Evolutionary conservation across 1,140 invertebrate species (phyloP).

Genomic region (Scaptodrosophila lebanonensis): DNA sequence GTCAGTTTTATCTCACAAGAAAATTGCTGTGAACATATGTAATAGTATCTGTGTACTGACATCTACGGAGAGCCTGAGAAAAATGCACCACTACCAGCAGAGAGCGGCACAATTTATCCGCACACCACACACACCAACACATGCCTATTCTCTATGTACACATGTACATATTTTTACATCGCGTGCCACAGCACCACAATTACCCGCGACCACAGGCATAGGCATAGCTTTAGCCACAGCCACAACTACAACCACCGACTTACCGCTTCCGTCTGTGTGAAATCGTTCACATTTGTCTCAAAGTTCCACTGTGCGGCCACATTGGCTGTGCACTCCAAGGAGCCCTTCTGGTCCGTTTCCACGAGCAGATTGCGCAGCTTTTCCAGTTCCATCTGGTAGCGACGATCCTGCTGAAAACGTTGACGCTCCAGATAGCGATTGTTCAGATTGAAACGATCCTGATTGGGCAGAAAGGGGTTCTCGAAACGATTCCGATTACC

Average conservation of each 20-base stretch:
- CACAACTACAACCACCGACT: conserved; percentile 77
- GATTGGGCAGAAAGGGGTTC: conserved; percentile 61
- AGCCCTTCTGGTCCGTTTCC: conserved; percentile 84
- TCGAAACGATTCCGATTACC: conserved; percentile 58
- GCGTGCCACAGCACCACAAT: conserved; percentile 45
- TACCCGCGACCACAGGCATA: no score
- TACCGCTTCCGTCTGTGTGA: conserved; percentile 88
- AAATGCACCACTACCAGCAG: conserved; percentile 10
- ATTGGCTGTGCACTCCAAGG: conserved; percentile 87
- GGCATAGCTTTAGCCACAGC: no score
- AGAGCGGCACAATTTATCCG: conserved; percentile 44
- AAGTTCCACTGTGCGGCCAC: conserved; percentile 91
- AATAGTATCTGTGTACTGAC: no score
- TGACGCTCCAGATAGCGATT: conserved; percentile 56
- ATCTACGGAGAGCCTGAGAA: no score
- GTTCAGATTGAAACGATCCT: conserved; percentile 70
- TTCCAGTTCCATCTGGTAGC: conserved; percentile 68
- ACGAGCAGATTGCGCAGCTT: conserved; percentile 79
- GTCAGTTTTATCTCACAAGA: no score
- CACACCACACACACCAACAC: not conserved
- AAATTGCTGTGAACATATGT: no score
- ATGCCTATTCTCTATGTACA: no score
- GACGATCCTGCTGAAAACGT: conserved; percentile 67
- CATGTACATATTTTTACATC: conserved; percentile 19
- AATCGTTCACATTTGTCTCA: conserved; percentile 90